A percentile compares a stretch with the other conserved stretches of the same genome.
Evolutionary conservation across 2,888 invertebrate genomes (phyloP).

Genomic region (Acrocyrtus sp.): DNA sequence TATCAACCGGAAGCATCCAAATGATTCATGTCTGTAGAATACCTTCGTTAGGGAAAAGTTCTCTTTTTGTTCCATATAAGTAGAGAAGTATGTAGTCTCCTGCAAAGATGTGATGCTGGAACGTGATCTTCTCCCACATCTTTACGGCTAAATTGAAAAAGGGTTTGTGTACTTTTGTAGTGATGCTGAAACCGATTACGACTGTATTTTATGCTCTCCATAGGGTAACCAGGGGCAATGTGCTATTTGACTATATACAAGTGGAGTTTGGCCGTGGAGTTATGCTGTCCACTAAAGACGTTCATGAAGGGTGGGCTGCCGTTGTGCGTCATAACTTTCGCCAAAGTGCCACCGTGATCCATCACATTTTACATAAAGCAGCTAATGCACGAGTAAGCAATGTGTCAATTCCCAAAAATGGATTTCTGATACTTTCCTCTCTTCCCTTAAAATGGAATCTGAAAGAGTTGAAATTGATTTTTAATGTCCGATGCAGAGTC

Average conservation of each 20-base stretch:
- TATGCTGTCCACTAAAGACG: constrained; percentile 45
- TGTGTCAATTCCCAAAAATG: too few species aligned
- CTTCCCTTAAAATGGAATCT: background rate
- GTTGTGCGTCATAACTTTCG: constrained; percentile 59
- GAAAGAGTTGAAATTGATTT: background rate
- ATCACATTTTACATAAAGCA: constrained; percentile 60
- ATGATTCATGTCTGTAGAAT: background rate
- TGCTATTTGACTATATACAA: constrained; percentile 60
- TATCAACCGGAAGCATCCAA: background rate
- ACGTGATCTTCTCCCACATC: too few species aligned
- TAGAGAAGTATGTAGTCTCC: background rate
- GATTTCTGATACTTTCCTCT: background rate
- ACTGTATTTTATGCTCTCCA: background rate
- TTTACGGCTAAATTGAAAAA: too few species aligned
- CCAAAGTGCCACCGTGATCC: constrained; percentile 49
- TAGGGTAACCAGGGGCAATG: constrained; percentile 59
- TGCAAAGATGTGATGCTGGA: background rate
- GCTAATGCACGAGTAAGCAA: constrained; percentile 56
- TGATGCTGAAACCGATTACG: background rate
- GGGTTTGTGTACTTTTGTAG: too few species aligned
- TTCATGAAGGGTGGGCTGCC: constrained; percentile 39
- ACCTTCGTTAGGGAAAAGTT: background rate
- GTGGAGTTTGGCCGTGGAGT: constrained; percentile 60
- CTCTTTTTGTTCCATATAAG: too few species aligned
- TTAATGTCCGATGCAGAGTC: constrained; percentile 34